Conservation (phyloP, 2,797 vertebrate species). For the Natrix natrix region DNA sequence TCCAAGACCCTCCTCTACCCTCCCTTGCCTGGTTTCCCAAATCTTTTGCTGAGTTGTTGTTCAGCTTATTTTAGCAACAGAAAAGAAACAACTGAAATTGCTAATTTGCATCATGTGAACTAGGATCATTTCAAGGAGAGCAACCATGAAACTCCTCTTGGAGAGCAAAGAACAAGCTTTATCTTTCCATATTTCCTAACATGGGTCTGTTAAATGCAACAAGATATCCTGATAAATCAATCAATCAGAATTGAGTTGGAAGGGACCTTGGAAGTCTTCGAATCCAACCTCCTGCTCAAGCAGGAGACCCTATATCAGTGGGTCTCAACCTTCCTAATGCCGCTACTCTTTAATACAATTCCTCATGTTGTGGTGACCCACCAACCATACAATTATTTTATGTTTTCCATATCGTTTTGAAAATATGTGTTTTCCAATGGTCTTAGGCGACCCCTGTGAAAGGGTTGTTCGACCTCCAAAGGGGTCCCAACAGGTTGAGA, state of each 20-base stretch:
- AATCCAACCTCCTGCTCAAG: too few relatives aligned
- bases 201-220: neutral
- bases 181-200: accelerated
- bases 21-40: neutral
- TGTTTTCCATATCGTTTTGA: too few relatives aligned
- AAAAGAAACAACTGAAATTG: neutral
- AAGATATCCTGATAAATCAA: neutral
- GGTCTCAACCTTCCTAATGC: too few relatives aligned
- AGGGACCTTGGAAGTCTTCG: too few relatives aligned
- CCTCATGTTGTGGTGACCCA: too few relatives aligned
- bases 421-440: too few relatives aligned
- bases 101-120: neutral
- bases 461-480: too few relatives aligned
- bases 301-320: too few relatives aligned
- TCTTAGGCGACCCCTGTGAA: too few relatives aligned
- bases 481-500: too few relatives aligned
- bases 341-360: too few relatives aligned
- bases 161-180: neutral
- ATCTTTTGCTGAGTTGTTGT: neutral
- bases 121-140: neutral
- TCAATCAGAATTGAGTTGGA: neutral
- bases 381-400: too few relatives aligned
- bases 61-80: neutral
- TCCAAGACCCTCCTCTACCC: accelerated
- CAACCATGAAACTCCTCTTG: accelerated